Base-by-base conservation (phyloP, 1,140 invertebrate genomes). In the Drosophila tsacasi region DNA sequence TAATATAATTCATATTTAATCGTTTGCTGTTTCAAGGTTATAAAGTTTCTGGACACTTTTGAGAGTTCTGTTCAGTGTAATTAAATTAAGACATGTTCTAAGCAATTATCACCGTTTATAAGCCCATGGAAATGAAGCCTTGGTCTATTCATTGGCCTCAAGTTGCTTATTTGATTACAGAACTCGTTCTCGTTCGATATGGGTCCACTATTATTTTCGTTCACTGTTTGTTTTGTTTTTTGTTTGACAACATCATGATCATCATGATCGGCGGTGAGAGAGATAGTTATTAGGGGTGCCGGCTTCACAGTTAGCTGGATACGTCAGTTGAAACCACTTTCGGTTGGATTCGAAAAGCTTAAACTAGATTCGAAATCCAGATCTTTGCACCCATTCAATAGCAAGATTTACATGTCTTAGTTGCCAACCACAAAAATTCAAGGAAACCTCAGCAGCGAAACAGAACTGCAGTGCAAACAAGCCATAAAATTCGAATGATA, bases 241-340 rank as follows among this genome's bases (percentile, higher is more conserved):
- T 74, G 35, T 74, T 23, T 72, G 30, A 55, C 42, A 46, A 42
- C 76, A 60, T 61, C 42, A 58, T 61, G 49, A 52, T 52, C 25
- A 52, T 30, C 46, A 60, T 72, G 50, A 72, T 59, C 21, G 55
- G 42, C 54, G 66, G 49, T 71, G 62, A 76, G 67, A 73, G 39
- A 71, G 42, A 55, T 61, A 74, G 57, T 58, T 47, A 76, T 62
- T 39, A 39, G 30, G 55, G 49, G 7, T 17, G 49, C 19, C 60
- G 72, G 83, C 83, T 77, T 86, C 83, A 86, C 76, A 81, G 69
- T 75, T 79, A 73, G 81, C 67, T 83, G 67, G 73, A 78, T 67
- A 46, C 44, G 81, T 77, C 75, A 79, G 85, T 77, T 90, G 65
- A 80, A 90, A 82, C 85, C 85, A 90, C 85, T 90, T 90, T 90